phyloP scores from a whole-genome alignment of 2,113 vertebrate species.

The Entosphenus tridentatus region DNA sequence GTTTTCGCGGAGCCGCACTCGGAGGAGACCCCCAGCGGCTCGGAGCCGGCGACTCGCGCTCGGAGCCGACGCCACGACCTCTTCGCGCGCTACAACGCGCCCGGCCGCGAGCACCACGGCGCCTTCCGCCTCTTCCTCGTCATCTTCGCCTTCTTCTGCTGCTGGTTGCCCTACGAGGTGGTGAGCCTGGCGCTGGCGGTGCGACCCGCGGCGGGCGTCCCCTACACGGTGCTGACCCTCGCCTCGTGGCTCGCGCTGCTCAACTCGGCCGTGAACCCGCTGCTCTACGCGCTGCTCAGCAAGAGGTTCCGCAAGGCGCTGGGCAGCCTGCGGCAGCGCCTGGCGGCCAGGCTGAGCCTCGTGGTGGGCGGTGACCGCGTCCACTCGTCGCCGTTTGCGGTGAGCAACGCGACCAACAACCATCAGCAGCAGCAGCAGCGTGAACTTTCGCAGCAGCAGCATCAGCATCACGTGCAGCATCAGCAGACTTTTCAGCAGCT shows the following conservation, averaged over 20 bases:
- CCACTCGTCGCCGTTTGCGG: too few relatives aligned
- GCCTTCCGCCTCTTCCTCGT: conserved; percentile 30
- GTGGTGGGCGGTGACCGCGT: background rate
- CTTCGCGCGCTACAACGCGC: conserved; percentile 17
- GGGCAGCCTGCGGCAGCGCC: conserved; percentile 11
- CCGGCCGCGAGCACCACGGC: conserved; percentile 19
- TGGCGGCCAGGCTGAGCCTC: background rate
- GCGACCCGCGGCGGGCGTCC: conserved; percentile 14
- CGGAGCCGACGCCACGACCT: conserved; percentile 10
- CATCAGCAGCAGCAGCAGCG: too few relatives aligned
- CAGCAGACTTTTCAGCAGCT: too few relatives aligned
- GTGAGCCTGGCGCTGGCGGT: conserved; percentile 27
- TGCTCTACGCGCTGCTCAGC: conserved; percentile 38
- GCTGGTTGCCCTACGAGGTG: conserved; percentile 35
- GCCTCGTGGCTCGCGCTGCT: conserved; percentile 35
- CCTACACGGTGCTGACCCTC: conserved; percentile 24
- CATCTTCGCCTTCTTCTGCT: conserved; percentile 31
- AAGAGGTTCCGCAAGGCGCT: conserved; percentile 33
- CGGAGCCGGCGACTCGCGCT: background rate
- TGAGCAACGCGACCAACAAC: too few relatives aligned
- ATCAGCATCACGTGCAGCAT: too few relatives aligned
- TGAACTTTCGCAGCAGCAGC: too few relatives aligned
- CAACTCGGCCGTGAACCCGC: conserved; percentile 40
- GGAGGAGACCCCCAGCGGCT: background rate
- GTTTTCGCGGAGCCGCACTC: conserved; percentile 17